Evolutionary conservation across 2,888 invertebrate species (phyloP).

Genomic region (Drosophila anomalata): DNA sequence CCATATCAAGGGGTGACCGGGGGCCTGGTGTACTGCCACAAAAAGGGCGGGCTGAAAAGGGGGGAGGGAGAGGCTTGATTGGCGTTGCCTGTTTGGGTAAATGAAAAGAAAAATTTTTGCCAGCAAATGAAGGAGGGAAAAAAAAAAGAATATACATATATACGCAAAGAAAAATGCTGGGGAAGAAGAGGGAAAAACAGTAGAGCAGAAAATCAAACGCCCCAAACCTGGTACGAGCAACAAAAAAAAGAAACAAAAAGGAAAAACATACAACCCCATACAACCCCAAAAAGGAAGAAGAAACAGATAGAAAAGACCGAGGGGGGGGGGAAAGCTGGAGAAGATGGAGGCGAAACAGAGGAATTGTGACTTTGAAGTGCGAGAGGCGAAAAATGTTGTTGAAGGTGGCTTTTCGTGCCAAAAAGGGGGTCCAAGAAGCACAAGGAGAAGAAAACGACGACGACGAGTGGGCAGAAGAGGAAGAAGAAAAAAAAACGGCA

Average conservation of each 20-base stretch:
- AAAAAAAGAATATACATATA: slow-evolving; percentile 27
- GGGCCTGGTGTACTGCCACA: neutral
- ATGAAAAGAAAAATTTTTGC: slow-evolving; percentile 66
- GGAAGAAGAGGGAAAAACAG: slow-evolving; percentile 37
- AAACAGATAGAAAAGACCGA: neutral
- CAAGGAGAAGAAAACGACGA: neutral
- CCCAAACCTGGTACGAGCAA: slow-evolving; percentile 4
- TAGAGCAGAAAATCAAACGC: slow-evolving; percentile 32
- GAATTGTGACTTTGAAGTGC: slow-evolving; percentile 71
- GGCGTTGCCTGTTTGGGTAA: slow-evolving; percentile 56
- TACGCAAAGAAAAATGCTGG: slow-evolving; percentile 63
- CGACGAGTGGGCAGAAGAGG: neutral
- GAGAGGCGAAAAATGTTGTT: slow-evolving; percentile 50
- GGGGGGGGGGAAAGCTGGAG: neutral
- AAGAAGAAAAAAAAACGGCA: neutral
- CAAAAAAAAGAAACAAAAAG: slow-evolving; percentile 6
- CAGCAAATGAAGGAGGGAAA: slow-evolving; percentile 63
- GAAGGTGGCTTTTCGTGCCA: slow-evolving; percentile 31
- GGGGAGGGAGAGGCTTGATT: slow-evolving; percentile 54
- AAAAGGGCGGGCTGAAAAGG: neutral
- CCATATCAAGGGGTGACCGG: slow-evolving; percentile 15
- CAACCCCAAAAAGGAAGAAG: slow-evolving; percentile 23
- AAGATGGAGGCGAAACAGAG: slow-evolving; percentile 49
- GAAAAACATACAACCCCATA: slow-evolving; percentile 15
- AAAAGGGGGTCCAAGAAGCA: neutral